phyloP scores from a whole-genome alignment of 30 jellyfish, hydroid and myxozoan species.

The Haliclystus octoradiatus region DNA sequence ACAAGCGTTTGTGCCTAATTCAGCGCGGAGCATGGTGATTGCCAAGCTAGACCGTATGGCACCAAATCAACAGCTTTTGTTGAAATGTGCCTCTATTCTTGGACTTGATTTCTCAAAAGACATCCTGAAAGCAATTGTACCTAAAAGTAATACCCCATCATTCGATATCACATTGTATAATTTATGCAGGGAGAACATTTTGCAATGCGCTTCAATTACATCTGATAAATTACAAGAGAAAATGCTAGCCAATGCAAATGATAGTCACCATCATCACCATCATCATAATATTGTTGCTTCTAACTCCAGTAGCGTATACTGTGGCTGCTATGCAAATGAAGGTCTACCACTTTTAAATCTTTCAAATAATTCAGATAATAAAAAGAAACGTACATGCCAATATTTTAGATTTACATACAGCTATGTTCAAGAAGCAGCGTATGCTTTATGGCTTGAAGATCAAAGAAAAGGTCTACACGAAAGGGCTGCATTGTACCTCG shows the following conservation, averaged over 20 bases:
- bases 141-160: constrained; percentile 39
- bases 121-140: constrained; percentile 71
- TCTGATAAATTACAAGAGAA: constrained; percentile 29
- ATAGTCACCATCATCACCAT: constrained; percentile 49
- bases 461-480: constrained; percentile 77
- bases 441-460: constrained; percentile 94
- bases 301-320: neutral
- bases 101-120: constrained; percentile 74
- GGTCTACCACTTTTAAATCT: constrained; percentile 49
- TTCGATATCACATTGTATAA: constrained; percentile 62
- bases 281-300: constrained; percentile 5
- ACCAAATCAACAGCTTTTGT: constrained; percentile 69
- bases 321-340: constrained; percentile 82
- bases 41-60: constrained; percentile 92
- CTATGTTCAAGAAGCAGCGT: constrained; percentile 84
- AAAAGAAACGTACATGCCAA: constrained; percentile 53
- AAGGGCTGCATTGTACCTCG: constrained; percentile 80
- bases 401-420: constrained; percentile 57
- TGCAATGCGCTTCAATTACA: constrained; percentile 81
- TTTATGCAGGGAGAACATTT: constrained; percentile 53
- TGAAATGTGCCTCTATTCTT: constrained; percentile 85
- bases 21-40: constrained; percentile 64
- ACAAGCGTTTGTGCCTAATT: constrained; percentile 49
- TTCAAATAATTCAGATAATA: constrained; percentile 28
- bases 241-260: neutral